Base-by-base conservation (phyloP, 2,797 vertebrate species). In the Mastacembelus armatus region DNA sequence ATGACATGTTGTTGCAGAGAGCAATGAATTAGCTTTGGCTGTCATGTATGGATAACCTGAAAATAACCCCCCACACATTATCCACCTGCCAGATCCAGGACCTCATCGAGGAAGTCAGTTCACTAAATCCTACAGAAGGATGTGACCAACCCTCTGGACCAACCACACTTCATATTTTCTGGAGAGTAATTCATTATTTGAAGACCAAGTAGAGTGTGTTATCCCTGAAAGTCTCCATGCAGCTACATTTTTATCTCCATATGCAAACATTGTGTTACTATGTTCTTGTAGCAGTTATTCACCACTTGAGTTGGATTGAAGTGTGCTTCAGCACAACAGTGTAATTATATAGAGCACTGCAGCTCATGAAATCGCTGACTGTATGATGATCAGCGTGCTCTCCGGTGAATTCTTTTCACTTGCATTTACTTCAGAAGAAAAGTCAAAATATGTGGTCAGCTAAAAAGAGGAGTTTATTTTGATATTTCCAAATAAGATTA, bases 401-500 rank as follows among this genome's bases (percentile, higher is more conserved):
- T 80, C 74, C 47, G 27, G 68, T 27, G 49, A 71, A 61, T 24
- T 42, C 57, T 64, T 21, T 50, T 84, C 66, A 57, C 62, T 79
- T 79, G 69, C 10, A 71, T 75, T 78, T 73, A 63, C 40, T 32
- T 50, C 19, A 16, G 16, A 33, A 47, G 67, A 40, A 33, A 67
- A 24, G 50, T 61, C 43, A 74, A 83, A 87, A 83, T 69, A 72
- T 75, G 59, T 66, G 71, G 47, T 77, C 68, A 77, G 55, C 71
- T 81, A 51, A 78, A 84, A 84, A 56, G 33, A 55, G 15, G 29
- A 56, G 47, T 79, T 74, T 66, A 69, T 83, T 80, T 75, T 73
- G 26, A 80, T 71, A 64, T 78, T 57, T 35, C 59, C 51, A 74
- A 77, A 81, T 69, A 27, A 62, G 60, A 83, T 76, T 71, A 80